Percentiles rank a stretch among this genome's conserved stretches.
These are phyloP conservation scores for Pteropus alecto DNA, from an alignment of 2,113 vertebrate species.

Conservation along the genomic window DNA sequence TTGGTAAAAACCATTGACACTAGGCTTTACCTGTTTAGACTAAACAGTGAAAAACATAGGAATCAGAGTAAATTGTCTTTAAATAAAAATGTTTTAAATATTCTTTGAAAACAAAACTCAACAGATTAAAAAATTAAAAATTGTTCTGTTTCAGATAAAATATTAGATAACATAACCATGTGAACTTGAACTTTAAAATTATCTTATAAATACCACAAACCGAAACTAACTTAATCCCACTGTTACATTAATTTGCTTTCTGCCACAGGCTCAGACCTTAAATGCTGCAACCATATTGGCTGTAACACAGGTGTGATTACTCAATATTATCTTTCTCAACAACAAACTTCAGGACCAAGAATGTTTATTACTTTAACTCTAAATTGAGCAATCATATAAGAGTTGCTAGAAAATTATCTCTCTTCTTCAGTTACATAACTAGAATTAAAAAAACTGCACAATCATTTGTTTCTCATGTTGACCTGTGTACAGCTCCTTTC, in stretches of 20 bases:
- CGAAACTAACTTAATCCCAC: conserved; percentile 39
- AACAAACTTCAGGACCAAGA: conserved; percentile 49
- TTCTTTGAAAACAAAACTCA: conserved; percentile 10
- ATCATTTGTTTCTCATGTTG: conserved; percentile 14
- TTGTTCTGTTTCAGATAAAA: neutral
- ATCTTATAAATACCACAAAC: neutral
- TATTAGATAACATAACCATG: conserved; percentile 20
- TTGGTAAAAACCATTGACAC: neutral
- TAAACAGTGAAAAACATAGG: conserved; percentile 12
- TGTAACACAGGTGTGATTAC: conserved; percentile 42
- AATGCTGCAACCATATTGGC: neutral
- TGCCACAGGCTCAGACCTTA: neutral
- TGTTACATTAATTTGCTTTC: neutral
- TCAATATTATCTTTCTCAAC: conserved; percentile 53
- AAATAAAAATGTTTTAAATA: conserved; percentile 18
- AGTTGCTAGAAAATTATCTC: conserved; percentile 35
- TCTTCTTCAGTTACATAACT: conserved; percentile 11
- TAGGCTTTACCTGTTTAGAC: neutral
- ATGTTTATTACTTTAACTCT: conserved; percentile 38
- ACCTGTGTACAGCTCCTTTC: neutral
- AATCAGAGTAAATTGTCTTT: conserved; percentile 4
- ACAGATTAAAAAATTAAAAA: neutral
- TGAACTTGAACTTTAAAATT: conserved; percentile 19
- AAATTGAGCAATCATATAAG: conserved; percentile 36
- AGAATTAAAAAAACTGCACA: neutral